These are phyloP conservation scores for Cebus imitator DNA, from an alignment of 2,113 vertebrate species.

Conservation along the genomic window DNA sequence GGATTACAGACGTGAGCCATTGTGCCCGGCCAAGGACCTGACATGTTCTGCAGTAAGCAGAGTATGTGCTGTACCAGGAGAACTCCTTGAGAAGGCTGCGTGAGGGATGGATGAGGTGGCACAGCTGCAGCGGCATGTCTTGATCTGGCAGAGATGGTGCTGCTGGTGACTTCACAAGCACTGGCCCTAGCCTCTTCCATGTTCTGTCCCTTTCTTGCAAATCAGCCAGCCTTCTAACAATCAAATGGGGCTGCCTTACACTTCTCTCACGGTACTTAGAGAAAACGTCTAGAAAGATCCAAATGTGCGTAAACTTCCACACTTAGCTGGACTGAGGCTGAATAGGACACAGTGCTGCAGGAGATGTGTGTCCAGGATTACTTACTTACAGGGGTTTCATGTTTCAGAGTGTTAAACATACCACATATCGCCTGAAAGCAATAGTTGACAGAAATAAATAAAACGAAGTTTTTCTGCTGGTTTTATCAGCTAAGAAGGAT, in stretches of 20 bases:
- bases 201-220: not conserved
- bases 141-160: not conserved
- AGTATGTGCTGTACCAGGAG: not conserved
- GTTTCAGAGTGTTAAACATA: not conserved
- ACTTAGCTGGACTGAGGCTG: not conserved
- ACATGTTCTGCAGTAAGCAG: not conserved
- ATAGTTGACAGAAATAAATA: not conserved
- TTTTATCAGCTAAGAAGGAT: not conserved
- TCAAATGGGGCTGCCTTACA: not conserved
- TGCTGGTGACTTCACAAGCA: not conserved
- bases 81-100: not conserved
- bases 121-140: not conserved
- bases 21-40: too few species aligned
- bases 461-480: not conserved
- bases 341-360: not conserved
- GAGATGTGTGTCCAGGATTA: not conserved
- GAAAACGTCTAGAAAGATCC: not conserved
- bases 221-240: too few species aligned
- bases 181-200: not conserved
- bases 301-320: not conserved
- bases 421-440: not conserved
- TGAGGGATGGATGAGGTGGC: not conserved
- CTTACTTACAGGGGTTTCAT: not conserved
- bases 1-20: not conserved
- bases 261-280: not conserved